Evolutionary conservation across 2,888 invertebrate genomes (phyloP), one percentile per base, ranked within the genome.

Genomic region (Stictocephala bisonia): DNA sequence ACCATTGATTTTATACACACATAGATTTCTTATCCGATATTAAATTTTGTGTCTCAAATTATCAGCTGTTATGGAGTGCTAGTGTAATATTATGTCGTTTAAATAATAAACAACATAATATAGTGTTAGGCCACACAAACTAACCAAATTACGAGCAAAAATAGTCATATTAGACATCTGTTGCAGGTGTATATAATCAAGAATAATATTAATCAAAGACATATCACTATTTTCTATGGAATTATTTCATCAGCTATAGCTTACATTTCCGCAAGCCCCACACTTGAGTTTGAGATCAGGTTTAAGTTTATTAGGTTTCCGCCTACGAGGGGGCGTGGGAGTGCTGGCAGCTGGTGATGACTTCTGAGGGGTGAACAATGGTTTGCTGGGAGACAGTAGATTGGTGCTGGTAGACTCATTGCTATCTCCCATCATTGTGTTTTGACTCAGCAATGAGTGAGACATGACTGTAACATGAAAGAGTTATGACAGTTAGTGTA

Each of bases 201-300:
- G n/a, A n/a, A n/a, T n/a, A n/a, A n/a, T n/a, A n/a, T 50, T 11
- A 11, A 11, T 13, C 9, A 40, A 40, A 13, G 9, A 40, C 40
- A 13, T 9, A 11, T 40, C 40, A 40, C 9, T 11, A 13, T 11
- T 11, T n/a, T n/a, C n/a, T n/a, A n/a, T n/a, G n/a, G n/a, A 7
- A 35, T 35, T 9, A 35, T 35, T 9, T 35, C 13, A 35, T 13
- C 7, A 48, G 2, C 6, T 41, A 27, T 3, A 41, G 48, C 64
- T 72, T 29, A 75, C 75, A 66, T 93, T 95, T 7, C 98, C 98
- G 84, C 99, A 99, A 7, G 98, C 98, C 9, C 98, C 97, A 85
- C 99, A 99, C 87, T 97, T 92, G 74, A 98, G 86, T 86, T 96
- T 96, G 67, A 95, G 86, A 84, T 96, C 95, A 7, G 94, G 93